Base-by-base conservation (phyloP, 1,140 invertebrate genomes). In the Antheraea pernyi region DNA sequence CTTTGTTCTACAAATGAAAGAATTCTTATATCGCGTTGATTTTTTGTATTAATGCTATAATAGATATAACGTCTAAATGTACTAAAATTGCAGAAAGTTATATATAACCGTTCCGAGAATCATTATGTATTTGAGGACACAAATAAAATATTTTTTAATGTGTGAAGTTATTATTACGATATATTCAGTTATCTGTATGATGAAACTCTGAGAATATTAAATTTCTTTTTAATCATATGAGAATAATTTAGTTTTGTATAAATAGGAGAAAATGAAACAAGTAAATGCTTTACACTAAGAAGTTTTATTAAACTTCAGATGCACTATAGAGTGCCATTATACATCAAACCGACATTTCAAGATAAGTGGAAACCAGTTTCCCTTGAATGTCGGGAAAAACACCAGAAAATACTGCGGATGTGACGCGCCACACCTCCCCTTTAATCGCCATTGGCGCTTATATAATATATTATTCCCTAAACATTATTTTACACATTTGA, bases 201-300 rank as follows among this genome's bases (percentile, higher is more conserved):
- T 30, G 22, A 30, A 30, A 30, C 4, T 30, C 22, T 30, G 22
- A 30, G 1, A 30, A 30, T 30, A 30, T 30, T 30, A 30, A 2
- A 4, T 30, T 30, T 1, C 1, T 4, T 4, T 30, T 30, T 30
- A 30, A n/a, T 30, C 4, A 4, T 30, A 30, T 30, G 22, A 30
- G 22, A 30, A 30, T 30, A 30, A 30, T 30, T 30, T 30, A 30
- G 1, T 30, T 30, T 61, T 61, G 46, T 30, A 48, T 19, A 22
- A 65, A 69, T 48, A 9, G n/a, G 19, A 36, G 19, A 8, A 72
- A 76, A 74, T 58, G 73, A 84, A 80, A 77, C 65, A 69, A 73
- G 64, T 65, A 70, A 75, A 82, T 86, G 81, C 84, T 85, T 89
- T 89, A 91, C 78, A 89, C 83, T 89, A 91, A 87, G 79, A 82